Evolutionary conservation across 2,797 vertebrate genomes (phyloP).

Genomic region (Hoplostethus atlanticus): DNA sequence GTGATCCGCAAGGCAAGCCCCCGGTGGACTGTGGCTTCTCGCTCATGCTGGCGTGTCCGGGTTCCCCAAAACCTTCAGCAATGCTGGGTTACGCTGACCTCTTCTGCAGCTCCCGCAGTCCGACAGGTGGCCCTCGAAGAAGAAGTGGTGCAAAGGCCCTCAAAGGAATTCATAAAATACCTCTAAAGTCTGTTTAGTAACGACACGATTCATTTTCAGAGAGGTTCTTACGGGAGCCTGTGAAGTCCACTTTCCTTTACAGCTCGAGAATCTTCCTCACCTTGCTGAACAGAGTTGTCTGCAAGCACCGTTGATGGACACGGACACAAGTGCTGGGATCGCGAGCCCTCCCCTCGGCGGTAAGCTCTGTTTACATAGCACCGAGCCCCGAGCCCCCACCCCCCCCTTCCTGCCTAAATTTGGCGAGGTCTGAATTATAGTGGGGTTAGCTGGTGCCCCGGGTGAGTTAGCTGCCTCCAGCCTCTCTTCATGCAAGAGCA

Average conservation of each 20-base stretch:
- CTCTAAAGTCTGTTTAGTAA: not conserved
- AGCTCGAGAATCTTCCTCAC: constrained; percentile 35
- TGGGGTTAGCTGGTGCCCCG: constrained; percentile 51
- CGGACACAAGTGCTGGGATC: constrained; percentile 66
- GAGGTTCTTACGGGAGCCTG: constrained; percentile 10
- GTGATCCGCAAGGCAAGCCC: constrained; percentile 75
- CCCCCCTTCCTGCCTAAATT: constrained; percentile 76
- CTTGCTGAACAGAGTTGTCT: constrained; percentile 40
- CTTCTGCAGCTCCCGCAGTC: constrained; percentile 16
- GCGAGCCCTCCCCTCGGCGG: constrained; percentile 67
- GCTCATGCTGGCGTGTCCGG: constrained; percentile 63
- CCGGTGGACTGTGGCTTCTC: constrained; percentile 66
- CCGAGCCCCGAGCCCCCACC: constrained; percentile 53
- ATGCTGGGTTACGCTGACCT: constrained; percentile 13
- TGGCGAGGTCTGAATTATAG: constrained; percentile 78
- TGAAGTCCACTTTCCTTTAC: constrained; percentile 16
- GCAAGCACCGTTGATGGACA: constrained; percentile 67
- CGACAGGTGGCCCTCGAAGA: constrained; percentile 45
- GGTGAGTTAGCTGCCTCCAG: constrained; percentile 33
- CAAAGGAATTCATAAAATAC: constrained; percentile 2
- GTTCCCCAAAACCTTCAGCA: constrained; percentile 15
- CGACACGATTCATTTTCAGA: constrained; percentile 24
- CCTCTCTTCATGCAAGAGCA: constrained; percentile 40
- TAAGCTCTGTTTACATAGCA: constrained; percentile 80
- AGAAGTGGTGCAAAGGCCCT: constrained; percentile 22